Evolutionary conservation across 1,140 invertebrate species (phyloP), one percentile per base, ranked within the genome.

Genomic region (Colletes latitarsis): DNA sequence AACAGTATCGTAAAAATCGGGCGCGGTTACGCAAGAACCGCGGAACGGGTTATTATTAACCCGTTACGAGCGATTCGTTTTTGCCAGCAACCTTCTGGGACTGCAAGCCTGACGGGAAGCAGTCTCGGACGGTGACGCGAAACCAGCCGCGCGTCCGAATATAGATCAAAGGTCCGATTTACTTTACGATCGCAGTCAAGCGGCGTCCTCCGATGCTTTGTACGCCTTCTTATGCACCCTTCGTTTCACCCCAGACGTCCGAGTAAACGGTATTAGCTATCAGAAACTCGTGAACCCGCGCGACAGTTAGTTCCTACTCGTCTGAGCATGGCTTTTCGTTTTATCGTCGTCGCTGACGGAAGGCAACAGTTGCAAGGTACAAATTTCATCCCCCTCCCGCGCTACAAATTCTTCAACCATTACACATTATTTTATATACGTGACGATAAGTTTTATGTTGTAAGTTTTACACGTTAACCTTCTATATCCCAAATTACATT

Each of bases 141-240:
- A n/a, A 17, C 49, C 67, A 39, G 41, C 53, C 55, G 19, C 49
- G 19, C 49, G 30, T 73, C 85, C 84, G 86, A 91, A 92, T 92
- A 91, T 92, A 92, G 91, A 92, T 92, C 91, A 92, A 92, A 92
- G 91, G 88, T 89, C 82, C 90, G 88, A 92, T 90, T 89, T 89
- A 89, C 89, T 92, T 92, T 89, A 92, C 89, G 90, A 92, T 91
- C 83, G 82, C 83, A 68, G 76, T 64, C 73, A 67, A 64, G 72
- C 52, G 41, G 71, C 64, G 83, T 82, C 55, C 74, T 58, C 6
- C 62, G n/a, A 69, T 57, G 21, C 72, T 77, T 74, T 46, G 68
- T 19, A 41, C 68, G 75, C 30, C 69, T 58, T 74, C 74, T 66
- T 15, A 71, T 73, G 69, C 81, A 39, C 63, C 62, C 46, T 70